Evolutionary conservation across 2,888 invertebrate genomes (phyloP), one percentile per base, ranked within the genome.

Genomic region (Limnephilus lunatus): DNA sequence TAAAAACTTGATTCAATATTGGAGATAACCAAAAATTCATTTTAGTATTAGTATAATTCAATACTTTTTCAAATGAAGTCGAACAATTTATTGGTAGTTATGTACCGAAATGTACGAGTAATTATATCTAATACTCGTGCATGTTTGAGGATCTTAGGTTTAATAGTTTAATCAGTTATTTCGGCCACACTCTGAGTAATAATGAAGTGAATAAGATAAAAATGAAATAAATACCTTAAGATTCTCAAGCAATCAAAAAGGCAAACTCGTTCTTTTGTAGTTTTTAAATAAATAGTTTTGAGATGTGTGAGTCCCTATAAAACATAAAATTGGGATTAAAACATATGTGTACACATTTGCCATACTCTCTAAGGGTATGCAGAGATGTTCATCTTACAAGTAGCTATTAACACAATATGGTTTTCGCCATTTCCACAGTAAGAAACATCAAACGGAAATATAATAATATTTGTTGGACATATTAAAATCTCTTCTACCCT

Each of bases 201-300:
- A 25, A 68, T 44, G 44, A 30, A 48, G n/a, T 86, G 86, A 86
- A 48, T 86, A 25, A 86, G 44, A 44, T 3, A 86, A 86, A 86
- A 39, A 44, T 44, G 7, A 86, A 86, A 86, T 86, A 86, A 86
- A 86, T 86, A 86, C 86, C 86, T 86, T 86, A 44, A 83, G 39
- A 86, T 86, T 86, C 15, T 68, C 68, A 68, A 68, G 83, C 83
- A 86, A 44, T 86, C 86, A 86, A 44, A 86, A 44, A 44, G 30
- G 44, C 44, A 86, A 68, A 44, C 86, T 86, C 44, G n/a, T 44
- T 44, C 30, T 86, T 44, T 32, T n/a, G 35, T 44, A 86, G 35
- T 86, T 86, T 86, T 86, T 86, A 30, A 86, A 44, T 44, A 86
- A 44, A 86, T 86, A 30, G 35, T 86, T 85, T 85, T 85, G 30